Evolutionary conservation across 2,888 invertebrate species (phyloP).

Genomic region (Dicycla oo): DNA sequence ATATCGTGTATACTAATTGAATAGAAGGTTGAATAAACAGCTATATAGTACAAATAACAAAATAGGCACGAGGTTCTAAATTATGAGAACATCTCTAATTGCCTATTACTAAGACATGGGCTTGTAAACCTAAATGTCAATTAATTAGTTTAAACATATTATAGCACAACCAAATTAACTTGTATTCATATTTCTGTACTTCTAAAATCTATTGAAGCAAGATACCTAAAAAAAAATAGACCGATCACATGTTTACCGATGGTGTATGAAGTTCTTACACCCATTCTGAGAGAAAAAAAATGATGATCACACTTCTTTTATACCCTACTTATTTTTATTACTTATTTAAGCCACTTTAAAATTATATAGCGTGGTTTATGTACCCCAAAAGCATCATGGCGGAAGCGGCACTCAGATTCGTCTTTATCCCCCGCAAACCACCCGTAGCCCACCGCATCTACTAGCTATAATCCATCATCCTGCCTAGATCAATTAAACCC

Average conservation of each 20-base stretch:
- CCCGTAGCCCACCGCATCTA: slow-evolving; percentile 67
- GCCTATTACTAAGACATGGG: slow-evolving; percentile 41
- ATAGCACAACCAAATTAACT: slow-evolving; percentile 11
- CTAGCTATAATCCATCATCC: slow-evolving; percentile 78
- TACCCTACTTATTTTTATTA: neutral
- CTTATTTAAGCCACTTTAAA: slow-evolving; percentile 3
- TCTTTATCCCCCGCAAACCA: slow-evolving; percentile 74
- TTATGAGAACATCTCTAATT: slow-evolving; percentile 40
- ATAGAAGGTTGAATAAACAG: slow-evolving; percentile 5
- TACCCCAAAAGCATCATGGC: slow-evolving; percentile 66
- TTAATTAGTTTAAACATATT: slow-evolving; percentile 31
- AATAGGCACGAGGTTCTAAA: slow-evolving; percentile 17
- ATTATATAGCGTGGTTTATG: slow-evolving; percentile 38
- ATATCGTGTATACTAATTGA: slow-evolving; percentile 8
- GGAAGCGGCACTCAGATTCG: slow-evolving; percentile 74
- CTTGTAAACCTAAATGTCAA: slow-evolving; percentile 47
- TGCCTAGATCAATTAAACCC: slow-evolving; percentile 81
- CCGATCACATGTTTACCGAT: neutral
- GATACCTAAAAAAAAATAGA: neutral
- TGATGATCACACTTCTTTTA: neutral
- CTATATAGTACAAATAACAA: slow-evolving; percentile 7
- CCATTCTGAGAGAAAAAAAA: neutral
- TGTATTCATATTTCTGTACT: slow-evolving; percentile 12
- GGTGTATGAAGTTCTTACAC: neutral
- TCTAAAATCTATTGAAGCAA: neutral